A percentile compares a stretch with the other conserved stretches of the same genome.
Conservation (phyloP, 1,140 invertebrate genomes). For the Antheraea pernyi region DNA sequence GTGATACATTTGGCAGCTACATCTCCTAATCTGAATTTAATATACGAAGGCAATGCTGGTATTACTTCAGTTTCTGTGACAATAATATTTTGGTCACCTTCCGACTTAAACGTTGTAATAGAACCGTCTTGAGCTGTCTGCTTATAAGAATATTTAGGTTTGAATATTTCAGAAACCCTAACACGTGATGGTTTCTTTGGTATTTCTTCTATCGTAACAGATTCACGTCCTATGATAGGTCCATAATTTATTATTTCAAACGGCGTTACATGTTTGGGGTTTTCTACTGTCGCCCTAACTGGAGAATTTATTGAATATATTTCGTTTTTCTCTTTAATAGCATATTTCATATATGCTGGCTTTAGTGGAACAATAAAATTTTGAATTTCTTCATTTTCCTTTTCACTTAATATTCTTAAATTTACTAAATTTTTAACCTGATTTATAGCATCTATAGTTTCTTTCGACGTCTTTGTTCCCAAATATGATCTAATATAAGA, state of each 20-base stretch:
- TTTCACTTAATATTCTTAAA: conserved; percentile 24
- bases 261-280: too few species aligned
- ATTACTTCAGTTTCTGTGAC: conserved; percentile 19
- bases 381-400: conserved; percentile 15
- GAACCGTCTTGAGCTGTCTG: conserved; percentile 21
- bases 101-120: conserved; percentile 21
- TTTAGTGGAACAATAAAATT: conserved; percentile 5
- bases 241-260: background rate
- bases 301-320: background rate
- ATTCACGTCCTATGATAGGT: background rate
- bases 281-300: background rate
- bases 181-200: conserved; percentile 4
- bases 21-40: conserved; percentile 27
- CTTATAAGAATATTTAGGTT: conserved; percentile 31
- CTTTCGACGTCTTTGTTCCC: conserved; percentile 20
- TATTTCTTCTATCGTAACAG: background rate
- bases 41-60: conserved; percentile 18
- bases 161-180: background rate
- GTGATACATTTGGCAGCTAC: conserved; percentile 2
- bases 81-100: conserved; percentile 21
- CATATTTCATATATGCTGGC: background rate
- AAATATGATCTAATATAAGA: conserved; percentile 15
- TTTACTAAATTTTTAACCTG: conserved; percentile 23
- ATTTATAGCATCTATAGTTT: conserved; percentile 23
- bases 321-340: background rate